Conservation (phyloP, 2,113 vertebrate genomes). For the Corythaeola cristata region DNA sequence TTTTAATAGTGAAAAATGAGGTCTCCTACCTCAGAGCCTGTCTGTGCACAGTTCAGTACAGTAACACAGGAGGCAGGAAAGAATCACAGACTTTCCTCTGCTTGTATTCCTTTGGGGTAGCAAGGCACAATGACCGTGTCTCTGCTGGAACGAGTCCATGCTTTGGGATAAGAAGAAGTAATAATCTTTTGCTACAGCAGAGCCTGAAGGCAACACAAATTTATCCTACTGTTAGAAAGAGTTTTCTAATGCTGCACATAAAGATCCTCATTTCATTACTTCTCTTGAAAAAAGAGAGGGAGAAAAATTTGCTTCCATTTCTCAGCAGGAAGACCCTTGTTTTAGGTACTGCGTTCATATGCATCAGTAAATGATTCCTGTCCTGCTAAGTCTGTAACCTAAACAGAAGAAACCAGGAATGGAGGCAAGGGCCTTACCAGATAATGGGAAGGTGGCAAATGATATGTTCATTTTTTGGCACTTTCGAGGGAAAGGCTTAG, state of each 20-base stretch:
- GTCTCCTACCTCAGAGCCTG: not conserved
- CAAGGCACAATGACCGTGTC: not conserved
- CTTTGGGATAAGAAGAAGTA: not conserved
- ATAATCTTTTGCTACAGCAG: not conserved
- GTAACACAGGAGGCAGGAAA: not conserved
- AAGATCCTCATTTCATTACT: not conserved
- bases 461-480: not conserved
- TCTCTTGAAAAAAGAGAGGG: not conserved
- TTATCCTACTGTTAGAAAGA: not conserved
- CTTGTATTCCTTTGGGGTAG: not conserved
- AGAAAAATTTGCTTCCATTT: not conserved
- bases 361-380: not conserved
- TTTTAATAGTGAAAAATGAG: conserved; percentile 54
- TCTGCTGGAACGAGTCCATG: not conserved
- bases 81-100: not conserved
- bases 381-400: not conserved
- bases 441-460: not conserved
- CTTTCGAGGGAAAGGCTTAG: not conserved
- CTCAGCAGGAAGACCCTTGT: not conserved
- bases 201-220: not conserved
- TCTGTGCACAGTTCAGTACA: not conserved
- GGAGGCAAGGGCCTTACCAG: not conserved
- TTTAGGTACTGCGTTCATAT: not conserved
- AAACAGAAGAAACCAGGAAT: not conserved
- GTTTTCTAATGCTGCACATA: not conserved